phyloP scores from a whole-genome alignment of 2,797 vertebrate genomes.

The Bryconaethiops microstoma region DNA sequence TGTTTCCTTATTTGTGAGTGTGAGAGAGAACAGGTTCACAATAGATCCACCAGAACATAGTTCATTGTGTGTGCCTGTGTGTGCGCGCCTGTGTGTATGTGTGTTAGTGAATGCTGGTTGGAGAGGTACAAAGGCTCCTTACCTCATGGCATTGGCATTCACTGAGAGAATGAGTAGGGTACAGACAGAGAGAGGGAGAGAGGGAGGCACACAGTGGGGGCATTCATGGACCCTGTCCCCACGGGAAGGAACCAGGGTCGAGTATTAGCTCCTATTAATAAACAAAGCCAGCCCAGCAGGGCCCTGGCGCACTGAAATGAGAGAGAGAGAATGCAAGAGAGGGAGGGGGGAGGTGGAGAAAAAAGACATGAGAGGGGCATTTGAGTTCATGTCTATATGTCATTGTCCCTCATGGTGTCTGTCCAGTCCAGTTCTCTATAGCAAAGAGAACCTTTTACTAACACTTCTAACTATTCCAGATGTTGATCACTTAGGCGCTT shows the following conservation, averaged over 20 bases:
- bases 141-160: slow-evolving; percentile 65
- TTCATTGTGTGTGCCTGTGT: slow-evolving; percentile 38
- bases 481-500: slow-evolving; percentile 23
- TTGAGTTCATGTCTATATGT: slow-evolving; percentile 51
- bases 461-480: slow-evolving; percentile 2
- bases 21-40: slow-evolving; percentile 57
- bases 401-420: slow-evolving; percentile 31
- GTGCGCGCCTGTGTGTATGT: slow-evolving; percentile 31
- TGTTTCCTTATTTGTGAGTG: slow-evolving; percentile 56
- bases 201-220: slow-evolving; percentile 58
- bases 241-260: slow-evolving; percentile 62
- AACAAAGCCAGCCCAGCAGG: slow-evolving; percentile 64
- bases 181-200: slow-evolving; percentile 43
- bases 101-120: slow-evolving; percentile 45
- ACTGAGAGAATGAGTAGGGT: slow-evolving; percentile 53
- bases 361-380: slow-evolving; percentile 50
- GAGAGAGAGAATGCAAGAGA: slow-evolving; percentile 57
- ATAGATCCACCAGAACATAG: slow-evolving; percentile 49
- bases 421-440: neutral
- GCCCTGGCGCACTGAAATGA: slow-evolving; percentile 50
- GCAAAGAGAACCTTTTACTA: slow-evolving; percentile 14
- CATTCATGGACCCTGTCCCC: slow-evolving; percentile 60
- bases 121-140: slow-evolving; percentile 57
- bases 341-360: slow-evolving; percentile 29
- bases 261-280: slow-evolving; percentile 67